Percentiles rank a stretch among this genome's conserved stretches.
phyloP scores from a whole-genome alignment of 2,888 invertebrate genomes.

The Stegophylla sp. region DNA sequence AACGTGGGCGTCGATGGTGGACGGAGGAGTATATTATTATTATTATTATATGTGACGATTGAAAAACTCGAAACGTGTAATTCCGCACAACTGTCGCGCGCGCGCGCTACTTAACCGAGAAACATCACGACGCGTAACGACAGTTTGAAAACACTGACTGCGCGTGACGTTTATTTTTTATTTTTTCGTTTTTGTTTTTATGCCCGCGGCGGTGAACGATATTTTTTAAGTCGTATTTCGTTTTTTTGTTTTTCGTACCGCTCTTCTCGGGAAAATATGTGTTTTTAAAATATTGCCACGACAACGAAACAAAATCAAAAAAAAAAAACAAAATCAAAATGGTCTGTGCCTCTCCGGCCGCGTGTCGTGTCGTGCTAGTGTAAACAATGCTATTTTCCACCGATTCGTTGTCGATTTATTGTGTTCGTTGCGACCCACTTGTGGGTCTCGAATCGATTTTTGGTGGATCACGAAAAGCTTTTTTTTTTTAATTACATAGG shows the following conservation, averaged over 20 bases:
- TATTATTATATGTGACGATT: conserved; percentile 7
- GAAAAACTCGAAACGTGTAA: conserved; percentile 10
- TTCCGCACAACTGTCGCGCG: conserved; percentile 26
- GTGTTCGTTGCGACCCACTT: no score
- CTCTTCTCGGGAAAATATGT: background rate
- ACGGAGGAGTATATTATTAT: no score
- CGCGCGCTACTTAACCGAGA: background rate
- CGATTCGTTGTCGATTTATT: background rate
- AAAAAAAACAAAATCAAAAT: background rate
- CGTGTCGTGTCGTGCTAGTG: background rate
- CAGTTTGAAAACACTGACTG: conserved; percentile 35
- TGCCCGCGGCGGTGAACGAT: background rate
- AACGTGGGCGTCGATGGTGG: no score
- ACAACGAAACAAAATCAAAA: background rate
- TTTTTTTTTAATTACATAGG: no score
- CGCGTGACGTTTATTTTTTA: conserved; percentile 1
- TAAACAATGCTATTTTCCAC: background rate
- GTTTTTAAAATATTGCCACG: background rate
- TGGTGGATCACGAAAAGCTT: no score
- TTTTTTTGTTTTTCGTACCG: background rate
- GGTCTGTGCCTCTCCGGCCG: no score
- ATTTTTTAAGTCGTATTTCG: background rate
- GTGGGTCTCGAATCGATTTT: no score
- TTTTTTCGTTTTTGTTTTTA: no score
- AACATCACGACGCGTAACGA: conserved; percentile 29